Conservation (phyloP, 1,140 invertebrate genomes). For the Solenopsis fugax region DNA sequence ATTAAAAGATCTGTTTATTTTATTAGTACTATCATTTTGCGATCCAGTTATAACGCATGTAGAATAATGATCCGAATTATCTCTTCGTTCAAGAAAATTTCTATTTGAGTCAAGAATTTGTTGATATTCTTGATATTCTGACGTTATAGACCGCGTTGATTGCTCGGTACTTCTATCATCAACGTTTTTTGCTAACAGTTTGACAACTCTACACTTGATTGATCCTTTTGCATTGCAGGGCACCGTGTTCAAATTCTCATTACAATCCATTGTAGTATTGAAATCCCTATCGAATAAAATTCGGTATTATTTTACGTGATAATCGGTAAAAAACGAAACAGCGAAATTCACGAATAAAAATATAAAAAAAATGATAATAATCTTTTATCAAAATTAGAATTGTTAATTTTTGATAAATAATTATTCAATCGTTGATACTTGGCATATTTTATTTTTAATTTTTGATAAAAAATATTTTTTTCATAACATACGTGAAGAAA, state of each 20-base stretch:
- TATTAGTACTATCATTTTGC: neutral
- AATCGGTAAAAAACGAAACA: neutral
- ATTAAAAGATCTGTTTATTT: neutral
- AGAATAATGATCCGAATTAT: conserved; percentile 51
- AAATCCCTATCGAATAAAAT: conserved; percentile 13
- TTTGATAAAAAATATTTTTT: neutral
- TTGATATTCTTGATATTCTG: neutral
- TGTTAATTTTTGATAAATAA: neutral
- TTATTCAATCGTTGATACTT: neutral
- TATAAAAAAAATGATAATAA: neutral
- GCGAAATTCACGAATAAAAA: too few species aligned
- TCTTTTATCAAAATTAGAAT: neutral
- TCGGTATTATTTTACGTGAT: neutral
- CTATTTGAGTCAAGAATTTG: conserved; percentile 23
- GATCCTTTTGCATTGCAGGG: neutral
- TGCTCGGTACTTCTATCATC: neutral
- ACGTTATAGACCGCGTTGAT: neutral
- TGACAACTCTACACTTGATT: neutral
- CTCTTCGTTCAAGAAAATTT: conserved; percentile 53
- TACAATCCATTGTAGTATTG: neutral
- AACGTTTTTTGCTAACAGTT: neutral
- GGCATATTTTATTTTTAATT: neutral
- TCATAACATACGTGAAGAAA: conserved; percentile 36
- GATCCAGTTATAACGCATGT: neutral
- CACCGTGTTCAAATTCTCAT: neutral